These are phyloP conservation scores for Cerceris rybyensis DNA, from an alignment of 2,888 invertebrate genomes.

Conservation along the genomic window DNA sequence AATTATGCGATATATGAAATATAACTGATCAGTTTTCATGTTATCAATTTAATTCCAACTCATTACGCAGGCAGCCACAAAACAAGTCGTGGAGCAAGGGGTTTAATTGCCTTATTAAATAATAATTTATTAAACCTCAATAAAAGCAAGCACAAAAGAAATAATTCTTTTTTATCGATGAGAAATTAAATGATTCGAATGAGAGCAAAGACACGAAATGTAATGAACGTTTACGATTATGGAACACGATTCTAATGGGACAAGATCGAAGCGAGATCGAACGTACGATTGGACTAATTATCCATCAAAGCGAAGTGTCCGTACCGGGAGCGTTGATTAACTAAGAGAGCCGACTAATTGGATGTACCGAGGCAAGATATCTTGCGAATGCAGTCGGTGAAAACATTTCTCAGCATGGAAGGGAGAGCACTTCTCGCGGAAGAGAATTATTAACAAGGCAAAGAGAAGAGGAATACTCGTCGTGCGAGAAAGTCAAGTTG, in stretches of 20 bases:
- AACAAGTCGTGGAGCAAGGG: too few relatives aligned
- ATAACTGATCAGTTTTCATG: too few relatives aligned
- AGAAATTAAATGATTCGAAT: neutral
- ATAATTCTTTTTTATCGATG: neutral
- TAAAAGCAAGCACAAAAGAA: too few relatives aligned
- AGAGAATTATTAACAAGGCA: slow-evolving; percentile 21
- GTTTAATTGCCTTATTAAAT: too few relatives aligned
- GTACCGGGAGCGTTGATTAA: slow-evolving; percentile 28
- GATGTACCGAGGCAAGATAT: slow-evolving; percentile 41
- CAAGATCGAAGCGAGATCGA: slow-evolving; percentile 59
- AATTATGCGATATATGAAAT: too few relatives aligned
- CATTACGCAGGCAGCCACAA: too few relatives aligned
- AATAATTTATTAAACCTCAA: too few relatives aligned
- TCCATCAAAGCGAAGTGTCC: slow-evolving; percentile 65
- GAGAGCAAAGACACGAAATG: slow-evolving; percentile 1
- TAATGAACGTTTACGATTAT: slow-evolving; percentile 30
- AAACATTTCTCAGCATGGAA: slow-evolving; percentile 36
- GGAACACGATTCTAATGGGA: slow-evolving; percentile 69
- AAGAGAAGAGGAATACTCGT: slow-evolving; percentile 3
- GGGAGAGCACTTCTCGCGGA: slow-evolving; percentile 16
- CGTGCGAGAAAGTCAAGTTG: neutral
- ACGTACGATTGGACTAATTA: slow-evolving; percentile 65
- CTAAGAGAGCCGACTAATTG: slow-evolving; percentile 57
- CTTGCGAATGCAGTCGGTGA: slow-evolving; percentile 42
- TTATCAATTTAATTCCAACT: too few relatives aligned